Base-by-base conservation (phyloP, 2,797 vertebrate species). In the Acanthopagrus latus region DNA sequence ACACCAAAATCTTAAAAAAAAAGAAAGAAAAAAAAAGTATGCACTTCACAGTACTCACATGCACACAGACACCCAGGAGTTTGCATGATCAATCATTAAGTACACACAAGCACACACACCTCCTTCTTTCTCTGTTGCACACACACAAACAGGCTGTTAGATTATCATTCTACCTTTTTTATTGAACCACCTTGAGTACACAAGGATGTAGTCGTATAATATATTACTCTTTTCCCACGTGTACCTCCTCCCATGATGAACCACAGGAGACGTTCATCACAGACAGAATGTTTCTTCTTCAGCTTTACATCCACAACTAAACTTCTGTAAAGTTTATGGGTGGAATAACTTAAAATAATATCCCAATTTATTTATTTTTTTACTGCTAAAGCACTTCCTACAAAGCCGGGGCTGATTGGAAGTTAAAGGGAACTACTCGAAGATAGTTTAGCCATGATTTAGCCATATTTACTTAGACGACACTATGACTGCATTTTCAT, bases 121-220 rank as follows among this genome's bases (percentile, higher is more conserved):
- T 17, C 59, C 63, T 54, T 23, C 33, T 50, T 17, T 27, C 23
- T 33, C 38, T 52, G 14, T 23, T 8, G 48, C 47, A 51, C 64
- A 59, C 33, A 38, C 50, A 57, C 55, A 55, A n/a, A n/a, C 52
- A 50, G 21, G 21, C 38, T 54, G 64, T n/a, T 12, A 27, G 25
- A 3, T 68, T 54, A 65, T 59, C 21, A 68, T 7, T 10, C 13
- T 48, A 74, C 2, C 56, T 60, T 68, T 68, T 63, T 69, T 64
- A 78, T 62, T 64, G 73, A 73, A 63, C 85, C 87, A 80, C 91
- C 91, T 66, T 92, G 56, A 77, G 87, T 83, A 87, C 91, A 92
- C 58, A 91, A 88, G 91, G 91, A 93, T 89, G 75, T 87, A 54
- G 64, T 17, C 65, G 18, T 20, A 72, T 4, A 27, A 33, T 47